Conservation (phyloP, 1,140 invertebrate genomes). For the Apis laboriosa region DNA sequence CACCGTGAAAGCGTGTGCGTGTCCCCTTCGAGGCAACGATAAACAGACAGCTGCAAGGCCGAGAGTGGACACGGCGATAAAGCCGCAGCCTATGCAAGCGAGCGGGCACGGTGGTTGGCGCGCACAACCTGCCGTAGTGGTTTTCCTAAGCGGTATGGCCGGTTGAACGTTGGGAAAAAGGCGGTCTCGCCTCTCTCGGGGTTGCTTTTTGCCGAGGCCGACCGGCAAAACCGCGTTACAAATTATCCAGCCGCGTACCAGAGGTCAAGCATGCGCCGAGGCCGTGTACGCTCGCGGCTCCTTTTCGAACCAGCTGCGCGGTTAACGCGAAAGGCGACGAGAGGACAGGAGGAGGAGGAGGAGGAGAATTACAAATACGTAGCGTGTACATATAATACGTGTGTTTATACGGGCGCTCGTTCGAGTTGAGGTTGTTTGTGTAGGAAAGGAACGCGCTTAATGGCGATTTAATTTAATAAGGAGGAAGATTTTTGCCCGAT, state of each 20-base stretch:
- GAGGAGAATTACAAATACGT: slow-evolving; percentile 32
- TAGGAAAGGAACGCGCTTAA: not conserved
- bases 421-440: not conserved
- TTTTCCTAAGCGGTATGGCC: slow-evolving; percentile 28
- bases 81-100: not conserved
- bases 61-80: slow-evolving; percentile 5
- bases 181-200: not conserved
- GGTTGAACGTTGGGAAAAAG: slow-evolving; percentile 49
- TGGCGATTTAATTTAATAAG: slow-evolving; percentile 19
- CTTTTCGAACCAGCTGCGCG: slow-evolving; percentile 33
- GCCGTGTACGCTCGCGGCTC: slow-evolving; percentile 14
- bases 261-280: slow-evolving; percentile 52
- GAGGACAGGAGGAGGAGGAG: slow-evolving; percentile 7
- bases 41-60: not conserved
- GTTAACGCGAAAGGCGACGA: slow-evolving; percentile 3
- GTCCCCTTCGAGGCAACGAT: not conserved
- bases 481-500: not conserved
- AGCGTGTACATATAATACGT: too few relatives aligned
- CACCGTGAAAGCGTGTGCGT: not conserved
- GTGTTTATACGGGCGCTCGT: too few relatives aligned
- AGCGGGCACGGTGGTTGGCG: not conserved
- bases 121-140: slow-evolving; percentile 6
- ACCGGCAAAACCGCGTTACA: slow-evolving; percentile 64
- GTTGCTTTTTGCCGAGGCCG: slow-evolving; percentile 49
- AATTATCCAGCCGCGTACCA: slow-evolving; percentile 59